Evolutionary conservation across 2,888 invertebrate genomes (phyloP).

Genomic region (Allacma fusca): DNA sequence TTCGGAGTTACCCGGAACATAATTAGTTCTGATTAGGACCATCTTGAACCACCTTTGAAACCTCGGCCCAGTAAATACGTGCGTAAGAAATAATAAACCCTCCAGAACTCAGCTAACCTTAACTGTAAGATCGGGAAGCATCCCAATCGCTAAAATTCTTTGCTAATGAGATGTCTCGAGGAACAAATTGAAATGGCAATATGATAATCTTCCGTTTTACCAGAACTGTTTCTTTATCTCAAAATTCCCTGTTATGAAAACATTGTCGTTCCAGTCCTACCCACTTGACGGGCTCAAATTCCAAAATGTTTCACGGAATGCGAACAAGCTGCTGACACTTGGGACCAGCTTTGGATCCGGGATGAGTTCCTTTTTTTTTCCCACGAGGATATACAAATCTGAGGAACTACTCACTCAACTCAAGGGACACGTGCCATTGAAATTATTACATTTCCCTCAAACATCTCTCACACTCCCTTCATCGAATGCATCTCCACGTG

Average conservation of each 20-base stretch:
- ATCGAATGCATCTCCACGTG: neutral
- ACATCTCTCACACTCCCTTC: neutral
- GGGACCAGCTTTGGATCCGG: neutral
- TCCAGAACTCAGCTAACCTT: too few species aligned
- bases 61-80: too few species aligned
- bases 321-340: constrained; percentile 1
- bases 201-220: neutral
- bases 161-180: neutral
- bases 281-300: neutral
- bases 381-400: too few species aligned
- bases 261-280: neutral
- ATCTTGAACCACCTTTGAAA: too few species aligned
- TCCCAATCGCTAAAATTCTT: neutral
- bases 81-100: too few species aligned
- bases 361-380: too few species aligned
- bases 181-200: neutral
- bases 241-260: neutral
- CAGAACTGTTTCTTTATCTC: neutral
- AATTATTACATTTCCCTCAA: neutral
- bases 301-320: neutral
- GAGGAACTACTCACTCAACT: neutral
- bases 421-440: constrained; percentile 8
- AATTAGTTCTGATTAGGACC: too few species aligned
- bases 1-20: too few species aligned
- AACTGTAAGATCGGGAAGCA: neutral